A percentile compares a stretch with the other conserved stretches of the same genome.
Conservation (phyloP, 2,113 vertebrate genomes). For the Gasterosteus aculeatus region DNA sequence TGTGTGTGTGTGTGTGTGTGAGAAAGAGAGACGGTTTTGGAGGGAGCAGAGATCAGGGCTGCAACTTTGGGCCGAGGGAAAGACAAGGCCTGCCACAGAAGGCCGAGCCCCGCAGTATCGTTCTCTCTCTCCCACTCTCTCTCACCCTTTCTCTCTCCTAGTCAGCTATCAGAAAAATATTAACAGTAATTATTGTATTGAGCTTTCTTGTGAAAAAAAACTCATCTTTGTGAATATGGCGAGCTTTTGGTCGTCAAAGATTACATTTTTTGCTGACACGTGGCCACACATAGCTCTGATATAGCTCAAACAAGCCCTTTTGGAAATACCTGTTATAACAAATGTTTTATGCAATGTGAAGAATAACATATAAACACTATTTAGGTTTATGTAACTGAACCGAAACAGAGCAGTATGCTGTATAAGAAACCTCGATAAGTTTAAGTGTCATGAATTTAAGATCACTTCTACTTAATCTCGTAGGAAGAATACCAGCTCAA, state of each 20-base stretch:
- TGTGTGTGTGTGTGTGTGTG: constrained; percentile 14
- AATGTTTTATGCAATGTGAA: neutral
- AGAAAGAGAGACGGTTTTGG: constrained; percentile 51
- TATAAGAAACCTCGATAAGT: constrained; percentile 8
- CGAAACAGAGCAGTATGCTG: neutral
- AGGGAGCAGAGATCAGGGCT: constrained; percentile 66
- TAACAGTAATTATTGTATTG: neutral
- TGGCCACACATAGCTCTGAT: constrained; percentile 58
- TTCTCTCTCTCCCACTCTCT: constrained; percentile 13
- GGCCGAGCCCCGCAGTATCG: constrained; percentile 65
- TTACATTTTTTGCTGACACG: constrained; percentile 66
- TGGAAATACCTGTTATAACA: neutral
- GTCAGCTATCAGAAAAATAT: constrained; percentile 32
- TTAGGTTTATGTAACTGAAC: neutral
- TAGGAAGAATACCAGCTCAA: constrained; percentile 18
- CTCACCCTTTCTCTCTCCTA: neutral
- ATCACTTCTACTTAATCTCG: constrained; percentile 6
- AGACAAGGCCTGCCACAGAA: constrained; percentile 74
- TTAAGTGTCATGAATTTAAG: constrained; percentile 15
- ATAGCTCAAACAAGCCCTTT: constrained; percentile 22
- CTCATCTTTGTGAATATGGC: neutral
- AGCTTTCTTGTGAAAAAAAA: constrained; percentile 24
- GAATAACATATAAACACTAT: neutral
- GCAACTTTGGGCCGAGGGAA: constrained; percentile 74
- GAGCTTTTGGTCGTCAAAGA: constrained; percentile 1